A percentile compares a stretch with the other conserved stretches of the same genome.
phyloP scores from a whole-genome alignment of 2,113 vertebrate species.

The Podiceps cristatus region DNA sequence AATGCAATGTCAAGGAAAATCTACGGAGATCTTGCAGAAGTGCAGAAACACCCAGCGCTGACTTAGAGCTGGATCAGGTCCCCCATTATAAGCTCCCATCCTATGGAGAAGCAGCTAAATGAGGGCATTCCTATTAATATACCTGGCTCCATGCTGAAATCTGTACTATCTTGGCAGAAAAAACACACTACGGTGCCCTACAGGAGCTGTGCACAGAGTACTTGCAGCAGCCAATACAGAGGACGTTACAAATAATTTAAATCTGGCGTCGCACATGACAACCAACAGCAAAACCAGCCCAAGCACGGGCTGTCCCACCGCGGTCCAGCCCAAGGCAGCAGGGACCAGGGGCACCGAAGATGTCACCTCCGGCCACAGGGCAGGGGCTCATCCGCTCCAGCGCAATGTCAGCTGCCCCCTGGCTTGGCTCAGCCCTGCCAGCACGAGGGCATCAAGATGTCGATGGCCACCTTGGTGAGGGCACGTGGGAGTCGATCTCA shows the following conservation, averaged over 20 bases:
- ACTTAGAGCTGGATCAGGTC: not conserved
- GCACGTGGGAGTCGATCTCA: accelerated
- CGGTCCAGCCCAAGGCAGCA: not conserved
- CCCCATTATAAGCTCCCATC: not conserved
- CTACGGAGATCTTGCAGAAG: not conserved
- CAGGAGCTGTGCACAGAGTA: not conserved
- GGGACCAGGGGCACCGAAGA: not conserved
- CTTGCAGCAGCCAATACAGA: not conserved
- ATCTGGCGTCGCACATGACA: not conserved
- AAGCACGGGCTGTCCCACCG: not conserved
- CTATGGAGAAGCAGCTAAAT: not conserved
- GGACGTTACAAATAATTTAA: not conserved
- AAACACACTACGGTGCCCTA: not conserved
- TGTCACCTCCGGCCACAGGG: not conserved
- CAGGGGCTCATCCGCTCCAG: not conserved
- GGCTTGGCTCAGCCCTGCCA: not conserved
- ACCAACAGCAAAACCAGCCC: not conserved
- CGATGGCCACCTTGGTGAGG: accelerated
- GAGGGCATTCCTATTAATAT: not conserved
- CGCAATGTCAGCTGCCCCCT: not conserved
- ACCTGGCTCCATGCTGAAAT: not conserved
- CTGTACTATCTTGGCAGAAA: not conserved
- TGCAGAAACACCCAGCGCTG: not conserved
- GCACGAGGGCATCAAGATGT: accelerated
- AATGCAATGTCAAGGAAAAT: not conserved